Conservation (phyloP, 2,113 vertebrate genomes). For the Pygoscelis antarcticus region DNA sequence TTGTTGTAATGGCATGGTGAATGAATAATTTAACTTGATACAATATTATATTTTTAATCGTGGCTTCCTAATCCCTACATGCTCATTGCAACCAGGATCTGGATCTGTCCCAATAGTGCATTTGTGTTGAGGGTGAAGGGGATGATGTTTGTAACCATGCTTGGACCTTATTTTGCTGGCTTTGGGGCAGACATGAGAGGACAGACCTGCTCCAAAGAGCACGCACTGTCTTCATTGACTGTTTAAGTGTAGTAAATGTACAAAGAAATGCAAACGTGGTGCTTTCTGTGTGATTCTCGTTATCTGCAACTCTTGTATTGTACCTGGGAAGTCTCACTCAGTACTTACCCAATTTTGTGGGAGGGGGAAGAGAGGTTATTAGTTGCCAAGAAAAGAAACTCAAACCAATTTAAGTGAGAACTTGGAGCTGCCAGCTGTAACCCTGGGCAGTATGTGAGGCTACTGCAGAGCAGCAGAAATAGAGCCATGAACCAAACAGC, state of each 20-base stretch:
- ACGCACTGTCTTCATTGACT: rapidly evolving
- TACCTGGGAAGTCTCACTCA: not conserved
- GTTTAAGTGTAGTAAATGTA: not conserved
- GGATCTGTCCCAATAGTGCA: not conserved
- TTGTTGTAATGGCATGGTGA: not conserved
- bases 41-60: rapidly evolving
- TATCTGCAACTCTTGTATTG: not conserved
- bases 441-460: not conserved
- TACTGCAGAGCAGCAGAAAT: not conserved
- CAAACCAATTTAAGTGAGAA: not conserved
- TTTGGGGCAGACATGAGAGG: not conserved
- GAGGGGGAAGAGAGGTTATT: not conserved
- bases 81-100: not conserved
- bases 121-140: not conserved
- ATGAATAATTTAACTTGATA: not conserved
- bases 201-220: not conserved
- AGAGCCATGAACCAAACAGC: not conserved
- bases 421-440: not conserved
- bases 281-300: not conserved
- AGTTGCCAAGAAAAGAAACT: not conserved
- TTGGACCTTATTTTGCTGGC: not conserved
- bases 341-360: not conserved
- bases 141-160: not conserved
- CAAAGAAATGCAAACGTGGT: rapidly evolving
- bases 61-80: not conserved